Evolutionary conservation across 2,888 invertebrate species (phyloP), one percentile per base, ranked within the genome.

Genomic region (Leistus spinibarbis): DNA sequence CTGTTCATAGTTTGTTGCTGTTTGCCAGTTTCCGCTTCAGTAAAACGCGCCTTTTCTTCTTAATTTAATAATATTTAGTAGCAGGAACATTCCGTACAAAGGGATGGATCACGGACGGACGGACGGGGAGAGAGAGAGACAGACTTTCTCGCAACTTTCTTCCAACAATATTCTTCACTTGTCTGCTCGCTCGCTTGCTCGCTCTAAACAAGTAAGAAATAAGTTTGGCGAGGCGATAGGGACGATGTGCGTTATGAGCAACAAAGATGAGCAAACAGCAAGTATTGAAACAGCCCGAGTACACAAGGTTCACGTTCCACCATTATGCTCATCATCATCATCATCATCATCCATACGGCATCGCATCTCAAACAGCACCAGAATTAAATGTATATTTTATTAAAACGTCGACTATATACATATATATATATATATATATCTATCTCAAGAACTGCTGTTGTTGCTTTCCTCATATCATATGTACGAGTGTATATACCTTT

Each of bases 31-130:
- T 82, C 81, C 83, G 82, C 83, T 82, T 79, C 82, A 81, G 80
- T 80, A 78, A 80, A 81, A 80, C 81, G 82, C 81, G 83, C 81
- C 82, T 82, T 82, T 83, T 82, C 83, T 82, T 82, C 83, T 82
- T 84, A 84, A 84, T 84, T 84, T 82, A 83, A 84, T 84, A 83
- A 83, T 82, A 83, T 84, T 84, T 82, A 83, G 82, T 81, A 82
- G 80, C 65, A 80, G 81, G 79, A 81, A 80, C 80, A 81, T 81
- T 79, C 79, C 78, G 80, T 79, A 80, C 81, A 81, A 81, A 81
- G 81, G 79, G 78, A 79, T 79, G 77, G n/a, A 3, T 13, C 20
- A 60, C 60, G 19, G 3, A 5, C 27, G 27, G 4, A 27, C 27
- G 40, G 7, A 40, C 79, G 10, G 13, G 17, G 20, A 10, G 60